Evolutionary conservation across 2,113 vertebrate species (phyloP), one percentile per base, ranked within the genome.

Genomic region (Eolophus roseicapilla): DNA sequence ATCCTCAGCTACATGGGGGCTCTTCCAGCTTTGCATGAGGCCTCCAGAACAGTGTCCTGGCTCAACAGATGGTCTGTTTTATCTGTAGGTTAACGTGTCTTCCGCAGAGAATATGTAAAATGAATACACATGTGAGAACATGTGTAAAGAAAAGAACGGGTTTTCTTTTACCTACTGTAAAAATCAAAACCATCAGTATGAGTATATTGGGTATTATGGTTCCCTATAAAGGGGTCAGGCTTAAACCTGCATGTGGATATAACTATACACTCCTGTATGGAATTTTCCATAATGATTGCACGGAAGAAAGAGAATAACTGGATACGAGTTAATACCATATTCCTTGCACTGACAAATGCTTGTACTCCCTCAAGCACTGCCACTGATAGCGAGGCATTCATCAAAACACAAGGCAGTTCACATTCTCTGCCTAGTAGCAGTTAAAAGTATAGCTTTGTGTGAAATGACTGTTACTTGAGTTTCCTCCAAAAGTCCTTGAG

Each of bases 181-280:
- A 59, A 55, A 50, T 41, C 11, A 39, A 47, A 60, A 14, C 8
- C 29, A 44, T 20, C 55, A 13, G 3, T 11, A 21, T 3, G 1
- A 64, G 74, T 13, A 23, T 1, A 11, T 0, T 23, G 10, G 28
- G 37, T 6, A 10, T 11, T 25, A 2, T 3, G 13, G 62, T 12
- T 44, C 25, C 28, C n/a, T 20, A 10, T 1, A 5, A n/a, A 35
- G 6, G 18, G 11, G 20, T 29, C 35, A 52, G 10, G 27, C 35
- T 46, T 29, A 57, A 52, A 17, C 28, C 17, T 39, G 3, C 9
- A 0, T 0, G 3, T 5, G 9, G 15, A 2, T 23, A 7, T 0
- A 4, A 16, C 37, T 24, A 9, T 27, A 17, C 9, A 37, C 6
- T 13, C 37, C 67, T 60, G 7, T 13, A 55, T 6, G 21, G 47